Conservation (phyloP, 2,797 vertebrate species). For the Siniperca undulata region DNA sequence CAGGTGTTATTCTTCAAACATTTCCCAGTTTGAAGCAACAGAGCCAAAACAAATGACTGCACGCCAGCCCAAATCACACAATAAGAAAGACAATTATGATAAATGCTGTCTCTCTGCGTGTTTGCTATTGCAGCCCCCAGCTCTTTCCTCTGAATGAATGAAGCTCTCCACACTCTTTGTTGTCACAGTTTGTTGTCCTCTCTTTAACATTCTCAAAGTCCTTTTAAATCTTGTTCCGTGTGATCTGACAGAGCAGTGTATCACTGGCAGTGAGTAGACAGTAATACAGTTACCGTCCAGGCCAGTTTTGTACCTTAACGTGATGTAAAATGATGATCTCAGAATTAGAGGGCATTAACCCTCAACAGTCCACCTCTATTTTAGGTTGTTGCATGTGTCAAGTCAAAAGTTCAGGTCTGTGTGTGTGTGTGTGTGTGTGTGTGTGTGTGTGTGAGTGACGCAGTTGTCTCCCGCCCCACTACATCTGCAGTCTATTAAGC, state of each 20-base stretch:
- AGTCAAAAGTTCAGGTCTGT: constrained; percentile 52
- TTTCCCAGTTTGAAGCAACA: constrained; percentile 8
- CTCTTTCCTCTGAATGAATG: constrained; percentile 33
- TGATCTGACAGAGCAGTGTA: constrained; percentile 8
- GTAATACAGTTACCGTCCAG: constrained; percentile 5
- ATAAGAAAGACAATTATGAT: constrained; percentile 33
- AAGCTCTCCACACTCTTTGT: constrained; percentile 14
- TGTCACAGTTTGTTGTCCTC: constrained; percentile 39
- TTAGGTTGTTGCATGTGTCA: constrained; percentile 17
- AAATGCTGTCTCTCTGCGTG: constrained; percentile 1
- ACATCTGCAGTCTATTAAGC: constrained; percentile 61
- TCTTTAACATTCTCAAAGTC: constrained; percentile 18
- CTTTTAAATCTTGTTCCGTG: constrained; percentile 9
- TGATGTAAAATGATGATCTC: constrained; percentile 44
- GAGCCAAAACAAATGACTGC: constrained; percentile 22
- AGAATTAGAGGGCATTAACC: constrained; percentile 18
- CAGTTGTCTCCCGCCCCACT: constrained; percentile 2
- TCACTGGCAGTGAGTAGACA: background rate
- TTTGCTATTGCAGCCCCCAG: constrained; percentile 2
- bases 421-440: constrained; percentile 21
- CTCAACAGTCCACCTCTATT: constrained; percentile 16
- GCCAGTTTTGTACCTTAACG: background rate
- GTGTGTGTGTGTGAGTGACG: background rate
- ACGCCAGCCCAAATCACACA: constrained; percentile 7
- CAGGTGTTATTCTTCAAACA: constrained; percentile 27